phyloP scores from a whole-genome alignment of 2,797 vertebrate genomes.

The Onychomys leucogaster region DNA sequence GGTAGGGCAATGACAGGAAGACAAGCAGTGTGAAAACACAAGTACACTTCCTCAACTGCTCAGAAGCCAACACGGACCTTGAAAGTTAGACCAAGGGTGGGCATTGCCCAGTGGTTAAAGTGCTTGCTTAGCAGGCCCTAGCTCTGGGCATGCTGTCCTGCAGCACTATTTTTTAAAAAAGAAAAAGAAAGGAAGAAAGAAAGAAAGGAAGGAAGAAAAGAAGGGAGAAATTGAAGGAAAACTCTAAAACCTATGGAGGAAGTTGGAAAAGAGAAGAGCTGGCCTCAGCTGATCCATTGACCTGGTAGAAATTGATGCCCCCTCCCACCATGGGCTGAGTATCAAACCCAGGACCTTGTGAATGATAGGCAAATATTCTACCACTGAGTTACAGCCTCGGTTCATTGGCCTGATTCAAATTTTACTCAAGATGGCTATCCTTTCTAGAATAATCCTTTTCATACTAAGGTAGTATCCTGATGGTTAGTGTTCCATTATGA shows the following conservation, averaged over 20 bases:
- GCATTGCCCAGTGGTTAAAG: neutral
- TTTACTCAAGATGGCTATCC: neutral
- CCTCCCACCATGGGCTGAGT: neutral
- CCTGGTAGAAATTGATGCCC: neutral
- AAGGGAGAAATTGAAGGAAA: neutral
- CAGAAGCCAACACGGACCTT: neutral
- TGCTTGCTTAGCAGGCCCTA: neutral
- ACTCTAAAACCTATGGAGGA: neutral
- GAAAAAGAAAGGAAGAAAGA: neutral
- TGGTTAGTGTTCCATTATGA: neutral
- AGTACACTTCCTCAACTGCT: neutral
- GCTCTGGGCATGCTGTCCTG: neutral
- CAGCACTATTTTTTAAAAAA: neutral
- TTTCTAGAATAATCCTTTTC: neutral
- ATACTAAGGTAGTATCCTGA: neutral
- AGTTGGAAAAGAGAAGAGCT: neutral
- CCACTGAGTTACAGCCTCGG: too few species aligned
- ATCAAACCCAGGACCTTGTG: neutral
- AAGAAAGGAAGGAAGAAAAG: neutral
- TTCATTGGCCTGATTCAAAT: too few species aligned
- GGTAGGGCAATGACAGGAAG: neutral
- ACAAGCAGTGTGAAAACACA: neutral
- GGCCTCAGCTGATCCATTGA: neutral
- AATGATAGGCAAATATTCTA: neutral
- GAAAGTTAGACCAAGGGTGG: neutral